Evolutionary conservation across 2,888 invertebrate genomes (phyloP).

Genomic region (Ptychoptera albimana): DNA sequence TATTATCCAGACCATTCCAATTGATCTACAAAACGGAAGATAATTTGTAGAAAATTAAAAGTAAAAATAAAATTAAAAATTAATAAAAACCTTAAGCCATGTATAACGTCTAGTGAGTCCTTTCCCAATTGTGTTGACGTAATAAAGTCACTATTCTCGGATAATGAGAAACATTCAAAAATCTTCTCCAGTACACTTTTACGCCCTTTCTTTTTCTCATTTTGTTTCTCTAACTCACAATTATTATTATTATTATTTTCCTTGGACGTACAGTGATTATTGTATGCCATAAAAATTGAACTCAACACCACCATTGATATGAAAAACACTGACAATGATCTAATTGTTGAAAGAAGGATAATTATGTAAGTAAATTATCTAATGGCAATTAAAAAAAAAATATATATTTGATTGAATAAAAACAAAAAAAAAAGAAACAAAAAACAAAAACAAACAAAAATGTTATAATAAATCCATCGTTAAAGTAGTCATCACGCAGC

Average conservation of each 20-base stretch:
- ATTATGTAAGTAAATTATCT: neutral
- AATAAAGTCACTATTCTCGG: conserved; percentile 10
- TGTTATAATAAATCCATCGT: conserved; percentile 9
- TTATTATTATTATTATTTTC: conserved; percentile 1
- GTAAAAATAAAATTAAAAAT: no score
- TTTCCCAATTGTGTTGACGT: conserved; percentile 8
- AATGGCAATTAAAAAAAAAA: neutral
- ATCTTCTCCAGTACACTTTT: conserved; percentile 7
- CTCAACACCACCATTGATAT: conserved; percentile 5
- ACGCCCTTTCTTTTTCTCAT: conserved; percentile 2
- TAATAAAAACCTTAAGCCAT: conserved; percentile 24
- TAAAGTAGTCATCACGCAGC: conserved; percentile 10
- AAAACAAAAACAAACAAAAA: conserved; percentile 10
- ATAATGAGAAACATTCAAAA: conserved; percentile 10
- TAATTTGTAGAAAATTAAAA: neutral
- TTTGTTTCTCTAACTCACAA: neutral
- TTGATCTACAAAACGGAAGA: conserved; percentile 8
- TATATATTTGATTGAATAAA: neutral
- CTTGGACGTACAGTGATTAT: neutral
- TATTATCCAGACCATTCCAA: conserved; percentile 41
- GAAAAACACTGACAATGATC: neutral
- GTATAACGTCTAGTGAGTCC: conserved; percentile 11
- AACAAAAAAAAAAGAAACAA: neutral
- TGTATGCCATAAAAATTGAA: conserved; percentile 2
- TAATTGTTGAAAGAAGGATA: neutral